Percentiles rank a stretch among this genome's conserved stretches.
phyloP scores from a whole-genome alignment of 1,140 invertebrate genomes.

The Argopecten irradians region DNA sequence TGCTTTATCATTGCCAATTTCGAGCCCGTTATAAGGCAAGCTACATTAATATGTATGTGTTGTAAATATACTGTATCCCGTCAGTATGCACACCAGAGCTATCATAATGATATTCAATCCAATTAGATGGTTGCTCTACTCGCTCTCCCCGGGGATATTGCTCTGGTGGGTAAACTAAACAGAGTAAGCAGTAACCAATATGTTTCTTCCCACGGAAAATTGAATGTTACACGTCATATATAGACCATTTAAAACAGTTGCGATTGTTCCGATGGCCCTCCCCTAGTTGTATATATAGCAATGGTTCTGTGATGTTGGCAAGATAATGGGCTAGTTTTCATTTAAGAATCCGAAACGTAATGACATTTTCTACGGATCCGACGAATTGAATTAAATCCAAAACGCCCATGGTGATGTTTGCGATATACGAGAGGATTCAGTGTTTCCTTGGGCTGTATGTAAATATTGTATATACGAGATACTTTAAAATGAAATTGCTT shows the following conservation, averaged over 20 bases:
- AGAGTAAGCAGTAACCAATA: neutral
- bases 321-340: neutral
- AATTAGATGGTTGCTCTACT: neutral
- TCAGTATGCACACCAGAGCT: neutral
- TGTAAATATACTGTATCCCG: neutral
- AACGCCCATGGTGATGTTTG: neutral
- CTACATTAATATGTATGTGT: neutral
- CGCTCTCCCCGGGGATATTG: neutral
- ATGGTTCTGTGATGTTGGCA: neutral
- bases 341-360: neutral
- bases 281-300: neutral
- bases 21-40: neutral
- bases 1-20: neutral
- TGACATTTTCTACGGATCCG: neutral
- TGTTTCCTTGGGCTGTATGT: neutral
- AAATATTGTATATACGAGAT: neutral
- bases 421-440: neutral
- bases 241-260: neutral
- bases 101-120: constrained; percentile 3
- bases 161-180: neutral
- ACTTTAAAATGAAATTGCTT: neutral
- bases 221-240: neutral
- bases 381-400: neutral
- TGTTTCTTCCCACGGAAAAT: constrained; percentile 5
- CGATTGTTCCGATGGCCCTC: neutral